Evolutionary conservation across 2,797 vertebrate species (phyloP).

Genomic region (Takifugu ocellatus): DNA sequence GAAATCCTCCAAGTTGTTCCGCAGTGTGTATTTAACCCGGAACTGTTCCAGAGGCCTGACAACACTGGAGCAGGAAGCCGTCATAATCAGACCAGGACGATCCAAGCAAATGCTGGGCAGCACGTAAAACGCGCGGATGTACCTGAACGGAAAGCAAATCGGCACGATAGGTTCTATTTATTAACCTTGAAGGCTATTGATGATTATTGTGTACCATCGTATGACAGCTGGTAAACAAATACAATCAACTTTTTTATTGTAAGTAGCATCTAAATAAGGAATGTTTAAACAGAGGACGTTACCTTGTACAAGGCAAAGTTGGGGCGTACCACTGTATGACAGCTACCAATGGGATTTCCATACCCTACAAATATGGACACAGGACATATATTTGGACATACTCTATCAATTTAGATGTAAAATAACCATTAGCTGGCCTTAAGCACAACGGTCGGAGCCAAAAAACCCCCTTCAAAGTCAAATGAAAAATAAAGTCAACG

Average conservation of each 20-base stretch:
- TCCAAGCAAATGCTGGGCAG: slow-evolving; percentile 83
- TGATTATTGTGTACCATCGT: too few species aligned
- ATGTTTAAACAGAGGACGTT: slow-evolving; percentile 41
- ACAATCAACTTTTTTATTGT: neutral
- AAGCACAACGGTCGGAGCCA: too few species aligned
- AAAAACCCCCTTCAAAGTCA: too few species aligned
- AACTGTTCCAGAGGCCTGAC: slow-evolving; percentile 78
- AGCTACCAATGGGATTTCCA: slow-evolving; percentile 85
- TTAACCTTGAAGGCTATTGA: too few species aligned
- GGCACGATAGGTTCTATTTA: too few species aligned
- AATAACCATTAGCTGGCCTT: too few species aligned
- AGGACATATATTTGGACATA: neutral
- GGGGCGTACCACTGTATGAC: slow-evolving; percentile 85
- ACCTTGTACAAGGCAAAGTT: slow-evolving; percentile 80
- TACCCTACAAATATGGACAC: slow-evolving; percentile 67
- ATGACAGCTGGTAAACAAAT: neutral
- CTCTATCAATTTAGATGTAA: neutral
- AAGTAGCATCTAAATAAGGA: neutral
- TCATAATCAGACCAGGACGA: slow-evolving; percentile 86
- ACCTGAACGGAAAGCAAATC: slow-evolving; percentile 36
- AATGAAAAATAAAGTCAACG: too few species aligned
- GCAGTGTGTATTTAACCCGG: slow-evolving; percentile 85
- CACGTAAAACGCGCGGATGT: slow-evolving; percentile 85
- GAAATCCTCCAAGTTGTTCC: slow-evolving; percentile 88
- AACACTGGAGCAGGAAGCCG: slow-evolving; percentile 79